Conservation (phyloP, 1,140 invertebrate genomes). For the Colletes gigas region DNA sequence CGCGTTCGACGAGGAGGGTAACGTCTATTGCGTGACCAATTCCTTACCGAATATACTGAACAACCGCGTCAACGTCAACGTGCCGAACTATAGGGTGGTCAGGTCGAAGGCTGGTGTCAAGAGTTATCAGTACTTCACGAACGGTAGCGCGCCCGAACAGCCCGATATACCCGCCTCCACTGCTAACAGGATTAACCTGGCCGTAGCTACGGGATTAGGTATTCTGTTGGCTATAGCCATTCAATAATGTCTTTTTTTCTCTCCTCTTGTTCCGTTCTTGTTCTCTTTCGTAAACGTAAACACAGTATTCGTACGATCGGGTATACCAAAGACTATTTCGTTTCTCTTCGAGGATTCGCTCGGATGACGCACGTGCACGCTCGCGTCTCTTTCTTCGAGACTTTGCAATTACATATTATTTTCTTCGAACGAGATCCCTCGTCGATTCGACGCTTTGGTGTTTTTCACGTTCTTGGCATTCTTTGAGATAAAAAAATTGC, state of each 20-base stretch:
- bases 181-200: slow-evolving; percentile 55
- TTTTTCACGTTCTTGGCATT: too few relatives aligned
- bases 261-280: not conserved
- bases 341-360: not conserved
- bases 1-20: slow-evolving; percentile 84
- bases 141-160: slow-evolving; percentile 70
- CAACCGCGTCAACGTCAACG: slow-evolving; percentile 79
- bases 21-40: slow-evolving; percentile 85
- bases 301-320: not conserved
- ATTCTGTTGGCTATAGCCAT: slow-evolving; percentile 30
- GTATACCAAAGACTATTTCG: slow-evolving; percentile 26
- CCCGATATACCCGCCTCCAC: slow-evolving; percentile 70
- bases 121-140: slow-evolving; percentile 84
- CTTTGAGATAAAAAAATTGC: too few relatives aligned
- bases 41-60: slow-evolving; percentile 84
- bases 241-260: slow-evolving; percentile 30
- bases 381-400: not conserved
- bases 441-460: too few relatives aligned
- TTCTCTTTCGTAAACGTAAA: slow-evolving; percentile 11
- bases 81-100: slow-evolving; percentile 84
- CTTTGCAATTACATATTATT: too few relatives aligned
- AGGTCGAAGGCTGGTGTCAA: slow-evolving; percentile 80
- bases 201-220: slow-evolving; percentile 1
- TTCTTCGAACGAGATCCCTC: too few relatives aligned
- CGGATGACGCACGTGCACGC: not conserved